Percentiles rank a stretch among this genome's conserved stretches.
Conservation (phyloP, 2,888 invertebrate species). For the Agelastica alni region DNA sequence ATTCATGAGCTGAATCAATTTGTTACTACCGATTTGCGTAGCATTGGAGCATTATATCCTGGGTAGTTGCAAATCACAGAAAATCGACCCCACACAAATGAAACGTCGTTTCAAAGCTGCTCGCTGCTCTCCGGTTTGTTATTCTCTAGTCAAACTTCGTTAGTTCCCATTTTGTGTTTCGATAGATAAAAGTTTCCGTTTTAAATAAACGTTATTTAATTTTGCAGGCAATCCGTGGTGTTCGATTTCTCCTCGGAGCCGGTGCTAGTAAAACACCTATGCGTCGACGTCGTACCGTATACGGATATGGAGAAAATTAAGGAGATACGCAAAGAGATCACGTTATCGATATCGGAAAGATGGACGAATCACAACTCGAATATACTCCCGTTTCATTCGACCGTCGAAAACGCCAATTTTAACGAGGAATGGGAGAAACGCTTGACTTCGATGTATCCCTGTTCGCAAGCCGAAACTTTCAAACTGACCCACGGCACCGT, state of each 20-base stretch:
- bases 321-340: conserved; percentile 64
- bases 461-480: conserved; percentile 69
- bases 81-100: no score
- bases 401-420: conserved; percentile 38
- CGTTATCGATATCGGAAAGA: conserved; percentile 65
- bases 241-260: conserved; percentile 74
- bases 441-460: conserved; percentile 66
- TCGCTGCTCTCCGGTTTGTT: no score
- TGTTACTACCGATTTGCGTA: no score
- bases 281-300: conserved; percentile 76
- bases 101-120: no score
- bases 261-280: conserved; percentile 67
- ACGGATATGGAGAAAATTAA: conserved; percentile 68
- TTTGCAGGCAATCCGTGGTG: conserved; percentile 72
- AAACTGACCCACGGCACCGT: conserved; percentile 71
- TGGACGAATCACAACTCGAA: conserved; percentile 60
- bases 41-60: no score
- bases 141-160: no score
- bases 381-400: conserved; percentile 50
- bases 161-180: no score
- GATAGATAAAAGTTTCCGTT: no score
- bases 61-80: no score
- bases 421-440: conserved; percentile 60
- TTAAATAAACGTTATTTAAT: no score
- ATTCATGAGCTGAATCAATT: no score